Evolutionary conservation across 2,888 invertebrate genomes (phyloP).

Genomic region (Mythimna pallens): DNA sequence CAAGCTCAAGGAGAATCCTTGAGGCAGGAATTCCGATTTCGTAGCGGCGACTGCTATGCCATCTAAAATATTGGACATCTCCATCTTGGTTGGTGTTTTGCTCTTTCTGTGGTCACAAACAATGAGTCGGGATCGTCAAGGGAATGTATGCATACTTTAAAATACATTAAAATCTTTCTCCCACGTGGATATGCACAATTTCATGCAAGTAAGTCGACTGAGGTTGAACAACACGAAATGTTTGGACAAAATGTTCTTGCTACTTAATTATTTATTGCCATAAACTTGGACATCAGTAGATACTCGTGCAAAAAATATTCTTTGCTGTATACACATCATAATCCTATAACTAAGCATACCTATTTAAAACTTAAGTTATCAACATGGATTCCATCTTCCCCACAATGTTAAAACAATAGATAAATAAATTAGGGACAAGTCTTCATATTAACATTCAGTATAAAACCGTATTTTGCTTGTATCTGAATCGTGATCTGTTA

Average conservation of each 20-base stretch:
- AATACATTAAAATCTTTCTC: conserved; percentile 81
- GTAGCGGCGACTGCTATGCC: conserved; percentile 90
- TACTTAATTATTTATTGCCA: conserved; percentile 21
- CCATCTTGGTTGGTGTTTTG: conserved; percentile 89
- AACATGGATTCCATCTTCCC: conserved; percentile 32
- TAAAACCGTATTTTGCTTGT: conserved; percentile 77
- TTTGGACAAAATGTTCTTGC: conserved; percentile 29
- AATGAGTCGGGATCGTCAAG: conserved; percentile 89
- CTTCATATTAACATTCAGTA: conserved; percentile 78
- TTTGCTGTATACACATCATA: neutral
- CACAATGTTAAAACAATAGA: conserved; percentile 77
- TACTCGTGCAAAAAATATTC: neutral
- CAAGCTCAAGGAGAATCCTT: conserved; percentile 77
- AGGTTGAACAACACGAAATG: conserved; percentile 41
- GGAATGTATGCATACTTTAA: conserved; percentile 88
- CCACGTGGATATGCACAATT: conserved; percentile 76
- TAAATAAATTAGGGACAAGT: conserved; percentile 82
- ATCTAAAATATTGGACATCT: conserved; percentile 91
- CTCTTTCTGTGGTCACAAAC: conserved; percentile 87
- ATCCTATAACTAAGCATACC: neutral
- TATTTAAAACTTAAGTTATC: conserved; percentile 7
- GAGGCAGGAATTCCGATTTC: conserved; percentile 87
- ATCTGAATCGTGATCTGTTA: conserved; percentile 76
- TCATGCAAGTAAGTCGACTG: conserved; percentile 62
- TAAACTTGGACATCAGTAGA: neutral